These are phyloP conservation scores for Isotomurus palustris DNA, from an alignment of 2,888 invertebrate genomes.

Conservation along the genomic window DNA sequence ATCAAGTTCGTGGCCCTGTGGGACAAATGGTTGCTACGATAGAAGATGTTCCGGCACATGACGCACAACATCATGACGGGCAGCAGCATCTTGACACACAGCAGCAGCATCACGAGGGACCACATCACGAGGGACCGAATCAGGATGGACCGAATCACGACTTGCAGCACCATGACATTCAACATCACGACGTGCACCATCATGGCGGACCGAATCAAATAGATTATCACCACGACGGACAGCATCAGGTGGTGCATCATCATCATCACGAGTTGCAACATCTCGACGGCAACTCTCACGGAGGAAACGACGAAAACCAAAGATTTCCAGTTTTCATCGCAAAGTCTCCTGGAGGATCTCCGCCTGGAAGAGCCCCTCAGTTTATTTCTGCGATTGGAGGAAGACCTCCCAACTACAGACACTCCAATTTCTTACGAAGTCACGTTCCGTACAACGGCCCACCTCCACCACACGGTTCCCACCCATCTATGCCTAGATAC, in stretches of 20 bases:
- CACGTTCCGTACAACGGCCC: background rate
- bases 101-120: no score
- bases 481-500: constrained; percentile 1
- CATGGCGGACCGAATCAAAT: background rate
- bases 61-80: no score
- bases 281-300: no score
- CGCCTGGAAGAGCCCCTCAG: background rate
- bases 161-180: no score
- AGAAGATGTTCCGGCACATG: no score
- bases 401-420: constrained; percentile 9
- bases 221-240: background rate
- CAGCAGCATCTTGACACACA: no score
- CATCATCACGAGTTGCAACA: no score
- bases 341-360: background rate
- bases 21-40: no score
- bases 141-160: no score
- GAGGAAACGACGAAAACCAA: background rate
- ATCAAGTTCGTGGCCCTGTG: no score
- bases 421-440: background rate
- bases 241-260: background rate
- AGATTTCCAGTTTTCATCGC: background rate
- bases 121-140: no score
- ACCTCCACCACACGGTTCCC: no score
- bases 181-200: background rate
- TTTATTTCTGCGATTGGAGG: background rate